A percentile compares a stretch with the other conserved stretches of the same genome.
These are phyloP conservation scores for Caranx ignobilis DNA, from an alignment of 2,113 vertebrate genomes.

Conservation along the genomic window DNA sequence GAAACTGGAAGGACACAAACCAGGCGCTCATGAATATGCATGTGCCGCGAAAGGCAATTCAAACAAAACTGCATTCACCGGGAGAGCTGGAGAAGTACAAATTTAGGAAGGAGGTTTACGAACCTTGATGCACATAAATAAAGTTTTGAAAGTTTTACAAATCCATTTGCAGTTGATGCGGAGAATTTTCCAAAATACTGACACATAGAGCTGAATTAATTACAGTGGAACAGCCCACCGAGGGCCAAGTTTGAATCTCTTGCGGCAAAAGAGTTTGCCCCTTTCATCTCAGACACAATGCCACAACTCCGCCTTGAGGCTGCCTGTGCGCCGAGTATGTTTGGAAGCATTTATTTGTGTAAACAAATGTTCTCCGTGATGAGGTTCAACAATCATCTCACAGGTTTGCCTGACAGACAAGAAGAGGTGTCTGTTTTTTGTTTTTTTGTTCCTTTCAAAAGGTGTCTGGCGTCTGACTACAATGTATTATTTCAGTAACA, in stretches of 20 bases:
- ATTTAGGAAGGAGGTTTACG: conserved; percentile 34
- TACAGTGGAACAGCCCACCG: conserved; percentile 63
- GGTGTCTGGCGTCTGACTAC: conserved; percentile 39
- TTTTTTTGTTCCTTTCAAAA: conserved; percentile 20
- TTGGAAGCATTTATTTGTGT: conserved; percentile 71
- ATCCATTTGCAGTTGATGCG: conserved; percentile 40
- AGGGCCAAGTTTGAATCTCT: conserved; percentile 72
- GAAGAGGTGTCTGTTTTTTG: conserved; percentile 24
- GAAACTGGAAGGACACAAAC: conserved; percentile 62
- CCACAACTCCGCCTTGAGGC: conserved; percentile 68
- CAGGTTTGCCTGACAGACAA: conserved; percentile 57
- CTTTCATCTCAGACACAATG: conserved; percentile 78
- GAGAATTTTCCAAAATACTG: conserved; percentile 54
- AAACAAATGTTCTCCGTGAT: conserved; percentile 75
- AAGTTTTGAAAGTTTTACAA: conserved; percentile 67
- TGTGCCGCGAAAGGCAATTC: conserved; percentile 46
- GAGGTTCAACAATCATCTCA: conserved; percentile 69
- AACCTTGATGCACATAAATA: conserved; percentile 54
- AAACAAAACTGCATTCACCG: conserved; percentile 45
- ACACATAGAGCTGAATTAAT: conserved; percentile 69
- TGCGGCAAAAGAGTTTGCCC: conserved; percentile 68
- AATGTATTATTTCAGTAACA: conserved; percentile 55
- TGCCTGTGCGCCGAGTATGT: conserved; percentile 47
- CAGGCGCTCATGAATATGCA: conserved; percentile 68
- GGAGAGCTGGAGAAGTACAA: conserved; percentile 35